Conservation (phyloP, 2,113 vertebrate genomes). For the Gambusia affinis region DNA sequence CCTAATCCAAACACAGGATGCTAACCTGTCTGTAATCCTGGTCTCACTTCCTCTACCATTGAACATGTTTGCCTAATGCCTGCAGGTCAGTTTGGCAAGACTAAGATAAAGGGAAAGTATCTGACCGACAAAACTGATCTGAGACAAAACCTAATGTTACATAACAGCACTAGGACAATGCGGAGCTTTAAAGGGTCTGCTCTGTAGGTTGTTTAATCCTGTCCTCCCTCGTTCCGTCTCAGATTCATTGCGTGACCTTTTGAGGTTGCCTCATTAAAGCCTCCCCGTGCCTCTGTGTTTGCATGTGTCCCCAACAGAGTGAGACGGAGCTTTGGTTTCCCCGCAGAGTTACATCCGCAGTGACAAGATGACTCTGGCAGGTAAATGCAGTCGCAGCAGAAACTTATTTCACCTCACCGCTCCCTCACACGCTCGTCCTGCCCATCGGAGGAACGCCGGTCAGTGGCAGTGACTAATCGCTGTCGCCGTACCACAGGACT, state of each 20-base stretch:
- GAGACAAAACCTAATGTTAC: not conserved
- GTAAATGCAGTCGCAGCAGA: slow-evolving; percentile 69
- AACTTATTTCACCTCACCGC: slow-evolving; percentile 12
- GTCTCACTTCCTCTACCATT: too few species aligned
- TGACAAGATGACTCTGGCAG: slow-evolving; percentile 82
- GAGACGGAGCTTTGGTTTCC: slow-evolving; percentile 55
- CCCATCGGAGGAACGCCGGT: not conserved
- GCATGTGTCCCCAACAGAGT: slow-evolving; percentile 52
- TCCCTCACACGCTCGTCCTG: not conserved
- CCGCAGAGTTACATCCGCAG: slow-evolving; percentile 49
- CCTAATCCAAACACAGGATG: not conserved
- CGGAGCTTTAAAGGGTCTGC: not conserved
- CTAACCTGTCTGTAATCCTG: not conserved
- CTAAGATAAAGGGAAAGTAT: not conserved
- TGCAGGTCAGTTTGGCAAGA: not conserved
- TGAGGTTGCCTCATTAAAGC: slow-evolving; percentile 13
- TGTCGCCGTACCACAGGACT: not conserved
- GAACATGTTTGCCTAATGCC: not conserved
- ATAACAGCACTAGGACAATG: not conserved
- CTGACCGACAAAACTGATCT: not conserved
- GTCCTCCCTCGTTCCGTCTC: slow-evolving; percentile 1
- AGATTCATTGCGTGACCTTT: slow-evolving; percentile 24
- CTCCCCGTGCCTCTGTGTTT: slow-evolving; percentile 27
- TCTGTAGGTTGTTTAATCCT: not conserved
- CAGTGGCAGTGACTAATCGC: not conserved